Base-by-base conservation (phyloP, 2,113 vertebrate species). In the Pelmatolapia mariae region DNA sequence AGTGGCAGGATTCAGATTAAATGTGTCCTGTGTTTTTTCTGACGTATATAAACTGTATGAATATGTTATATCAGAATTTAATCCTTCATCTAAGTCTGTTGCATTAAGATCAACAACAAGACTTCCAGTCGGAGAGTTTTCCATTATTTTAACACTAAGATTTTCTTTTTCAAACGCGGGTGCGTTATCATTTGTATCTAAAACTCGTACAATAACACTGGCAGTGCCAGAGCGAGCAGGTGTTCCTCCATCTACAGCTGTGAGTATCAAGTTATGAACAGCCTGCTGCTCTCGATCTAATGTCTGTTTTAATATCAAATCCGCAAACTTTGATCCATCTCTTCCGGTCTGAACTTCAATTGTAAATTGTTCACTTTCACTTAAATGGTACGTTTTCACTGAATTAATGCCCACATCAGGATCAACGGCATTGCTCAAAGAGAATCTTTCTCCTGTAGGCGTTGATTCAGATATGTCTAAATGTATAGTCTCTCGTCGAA, bases 241-340 rank as follows among this genome's bases (percentile, higher is more conserved):
- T 83, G 45, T 81, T 13, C 96, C 96, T 1, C 96, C 95, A 38
- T 96, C 96, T 45, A 96, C 90, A 26, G 96, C 96, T 4, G 95
- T 96, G 6, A 96, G 95, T n/a, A 95, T 91, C 7, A 96, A 76
- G 22, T 92, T 89, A 80, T 96, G 93, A 80, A 95, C 40, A 61
- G 93, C 82, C 45, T 91, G 89, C 53, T 91, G 7, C 73, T 96
- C 95, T 59, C 94, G 68, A 31, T 96, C 94, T 61, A 95, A 63
- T n/a, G 86, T 10, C 7, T 91, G 84, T 73, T 81, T 95, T 1
- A 96, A 40, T 1, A 96, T 73, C 40, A 96, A 87, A 66, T 95
- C 80, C 0, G 92, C 96, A 92, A 93, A 96, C 29, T 95, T 96
- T 0, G 95, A 4, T 0, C 95, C 95, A 4, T 96, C 95, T 80